phyloP scores from a whole-genome alignment of 2,797 vertebrate genomes.

The Poecilia picta region DNA sequence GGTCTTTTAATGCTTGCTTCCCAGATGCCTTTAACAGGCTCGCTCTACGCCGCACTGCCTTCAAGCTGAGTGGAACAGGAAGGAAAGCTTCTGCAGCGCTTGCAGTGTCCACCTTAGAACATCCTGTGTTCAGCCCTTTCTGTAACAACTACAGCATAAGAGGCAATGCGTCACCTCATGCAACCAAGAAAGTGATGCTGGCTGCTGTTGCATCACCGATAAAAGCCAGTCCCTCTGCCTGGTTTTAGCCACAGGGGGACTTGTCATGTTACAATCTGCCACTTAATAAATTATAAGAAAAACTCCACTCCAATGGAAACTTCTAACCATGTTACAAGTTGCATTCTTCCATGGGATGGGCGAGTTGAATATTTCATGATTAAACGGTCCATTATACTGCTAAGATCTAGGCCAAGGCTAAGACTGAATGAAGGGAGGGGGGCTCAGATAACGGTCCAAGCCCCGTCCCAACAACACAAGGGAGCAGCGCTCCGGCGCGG shows the following conservation, averaged over 20 bases:
- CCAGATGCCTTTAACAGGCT: constrained; percentile 77
- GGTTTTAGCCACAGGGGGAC: constrained; percentile 28
- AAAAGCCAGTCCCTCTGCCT: constrained; percentile 32
- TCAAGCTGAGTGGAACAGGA: constrained; percentile 71
- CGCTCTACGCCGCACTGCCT: constrained; percentile 52
- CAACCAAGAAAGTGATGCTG: constrained; percentile 34
- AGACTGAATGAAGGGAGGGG: constrained; percentile 57
- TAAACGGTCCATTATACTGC: constrained; percentile 72
- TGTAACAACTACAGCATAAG: constrained; percentile 32
- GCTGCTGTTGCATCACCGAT: constrained; percentile 25
- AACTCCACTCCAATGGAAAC: constrained; percentile 65
- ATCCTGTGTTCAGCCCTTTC: constrained; percentile 72
- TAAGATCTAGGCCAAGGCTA: constrained; percentile 79
- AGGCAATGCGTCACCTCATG: constrained; percentile 30
- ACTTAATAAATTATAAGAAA: constrained; percentile 70
- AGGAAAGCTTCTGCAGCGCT: constrained; percentile 76
- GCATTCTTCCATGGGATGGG: constrained; percentile 60
- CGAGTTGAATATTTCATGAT: constrained; percentile 80
- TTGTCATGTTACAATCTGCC: constrained; percentile 53
- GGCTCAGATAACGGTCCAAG: constrained; percentile 77
- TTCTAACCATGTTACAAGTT: constrained; percentile 53
- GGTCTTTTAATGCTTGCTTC: constrained; percentile 70
- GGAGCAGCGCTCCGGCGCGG: constrained; percentile 49
- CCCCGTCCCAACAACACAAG: constrained; percentile 60
- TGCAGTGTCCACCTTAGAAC: constrained; percentile 75